Percentiles rank a stretch among this genome's conserved stretches.
Evolutionary conservation across 2,888 invertebrate genomes (phyloP).

Genomic region (Phaonia tiefii): DNA sequence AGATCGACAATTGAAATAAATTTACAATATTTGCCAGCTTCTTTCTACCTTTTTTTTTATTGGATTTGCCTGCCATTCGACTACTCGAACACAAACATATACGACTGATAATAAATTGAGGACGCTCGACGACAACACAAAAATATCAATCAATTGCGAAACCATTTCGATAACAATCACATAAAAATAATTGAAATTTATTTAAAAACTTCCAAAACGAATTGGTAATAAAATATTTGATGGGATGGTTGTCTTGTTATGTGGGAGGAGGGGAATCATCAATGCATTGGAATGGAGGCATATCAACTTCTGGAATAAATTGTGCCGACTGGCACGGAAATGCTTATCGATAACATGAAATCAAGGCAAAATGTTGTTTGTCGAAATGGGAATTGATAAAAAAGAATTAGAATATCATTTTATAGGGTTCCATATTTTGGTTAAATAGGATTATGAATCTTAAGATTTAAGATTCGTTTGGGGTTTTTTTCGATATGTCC

Average conservation of each 20-base stretch:
- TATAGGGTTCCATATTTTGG: too few relatives aligned
- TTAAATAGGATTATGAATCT: too few relatives aligned
- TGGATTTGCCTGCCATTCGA: not conserved
- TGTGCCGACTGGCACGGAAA: not conserved
- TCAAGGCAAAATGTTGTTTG: too few relatives aligned
- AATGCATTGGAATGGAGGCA: too few relatives aligned
- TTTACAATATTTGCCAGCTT: not conserved
- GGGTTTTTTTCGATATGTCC: too few relatives aligned
- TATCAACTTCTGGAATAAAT: too few relatives aligned
- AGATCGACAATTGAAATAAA: constrained; percentile 12
- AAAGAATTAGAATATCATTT: too few relatives aligned
- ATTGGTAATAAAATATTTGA: not conserved
- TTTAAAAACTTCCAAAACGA: not conserved
- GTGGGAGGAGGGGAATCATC: not conserved
- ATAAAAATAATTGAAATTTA: constrained; percentile 23
- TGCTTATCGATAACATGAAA: too few relatives aligned
- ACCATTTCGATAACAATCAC: constrained; percentile 3
- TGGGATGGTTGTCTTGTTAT: not conserved
- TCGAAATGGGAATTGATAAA: too few relatives aligned
- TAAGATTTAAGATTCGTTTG: too few relatives aligned
- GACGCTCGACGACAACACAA: not conserved
- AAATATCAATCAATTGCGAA: constrained; percentile 14
- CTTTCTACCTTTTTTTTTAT: not conserved
- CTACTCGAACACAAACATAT: too few relatives aligned
- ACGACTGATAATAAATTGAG: constrained; percentile 13